Conservation (phyloP, 2,888 invertebrate genomes). For the Pyrocoelia pectoralis region DNA sequence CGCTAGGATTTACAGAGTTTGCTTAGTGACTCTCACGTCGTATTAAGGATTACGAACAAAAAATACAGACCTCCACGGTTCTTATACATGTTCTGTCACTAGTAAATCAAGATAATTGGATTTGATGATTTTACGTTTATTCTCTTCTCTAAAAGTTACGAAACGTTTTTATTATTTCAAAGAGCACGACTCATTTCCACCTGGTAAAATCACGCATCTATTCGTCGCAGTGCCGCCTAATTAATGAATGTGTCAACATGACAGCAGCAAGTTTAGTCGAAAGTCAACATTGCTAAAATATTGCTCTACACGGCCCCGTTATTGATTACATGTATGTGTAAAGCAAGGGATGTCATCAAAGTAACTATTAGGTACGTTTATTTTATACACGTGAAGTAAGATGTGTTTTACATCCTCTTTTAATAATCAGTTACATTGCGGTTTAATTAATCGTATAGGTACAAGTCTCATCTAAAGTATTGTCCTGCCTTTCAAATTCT, state of each 20-base stretch:
- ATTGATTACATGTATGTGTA: conserved; percentile 35
- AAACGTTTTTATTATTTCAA: background rate
- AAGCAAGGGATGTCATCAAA: conserved; percentile 32
- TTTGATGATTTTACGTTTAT: conserved; percentile 8
- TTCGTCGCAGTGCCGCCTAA: conserved; percentile 37
- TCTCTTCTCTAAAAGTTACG: background rate
- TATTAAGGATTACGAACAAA: conserved; percentile 34
- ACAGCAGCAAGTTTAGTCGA: conserved; percentile 40
- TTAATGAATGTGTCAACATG: conserved; percentile 44
- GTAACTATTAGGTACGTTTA: conserved; percentile 17
- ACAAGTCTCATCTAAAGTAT: no score
- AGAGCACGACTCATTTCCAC: conserved; percentile 15
- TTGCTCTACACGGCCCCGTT: conserved; percentile 32
- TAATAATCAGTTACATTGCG: no score
- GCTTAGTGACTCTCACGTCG: conserved; percentile 31
- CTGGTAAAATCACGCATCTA: conserved; percentile 28
- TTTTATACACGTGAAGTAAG: no score
- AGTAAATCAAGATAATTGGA: conserved; percentile 18
- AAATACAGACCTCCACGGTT: conserved; percentile 30
- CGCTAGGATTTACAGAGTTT: conserved; percentile 34
- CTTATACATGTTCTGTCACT: conserved; percentile 27
- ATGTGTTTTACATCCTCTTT: no score
- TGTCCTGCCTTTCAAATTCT: no score
- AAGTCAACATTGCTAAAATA: conserved; percentile 40
- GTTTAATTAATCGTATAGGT: no score